These are phyloP conservation scores for Neocrepidodera transversa DNA, from an alignment of 2,888 invertebrate genomes.

Conservation along the genomic window DNA sequence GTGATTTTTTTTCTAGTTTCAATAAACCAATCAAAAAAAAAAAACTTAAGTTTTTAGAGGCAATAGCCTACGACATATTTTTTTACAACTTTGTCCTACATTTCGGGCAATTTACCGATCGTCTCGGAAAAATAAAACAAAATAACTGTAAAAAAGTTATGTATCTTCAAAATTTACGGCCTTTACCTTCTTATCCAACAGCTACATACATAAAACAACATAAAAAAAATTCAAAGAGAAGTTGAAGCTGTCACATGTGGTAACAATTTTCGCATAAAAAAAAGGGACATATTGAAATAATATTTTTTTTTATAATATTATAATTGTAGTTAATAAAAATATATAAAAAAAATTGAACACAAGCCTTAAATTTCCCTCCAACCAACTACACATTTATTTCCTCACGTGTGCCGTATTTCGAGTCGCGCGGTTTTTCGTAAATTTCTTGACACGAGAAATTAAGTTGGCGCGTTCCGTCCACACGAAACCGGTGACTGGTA, in stretches of 20 bases:
- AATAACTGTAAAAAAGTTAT: constrained; percentile 7
- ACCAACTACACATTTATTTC: background rate
- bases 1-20: no score
- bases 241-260: constrained; percentile 29
- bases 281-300: no score
- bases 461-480: background rate
- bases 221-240: no score
- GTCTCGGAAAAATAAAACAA: constrained; percentile 4
- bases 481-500: constrained; percentile 10
- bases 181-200: constrained; percentile 9
- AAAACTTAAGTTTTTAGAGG: constrained; percentile 1
- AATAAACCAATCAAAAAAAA: no score
- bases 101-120: constrained; percentile 20
- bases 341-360: no score
- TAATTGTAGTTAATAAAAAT: no score
- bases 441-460: background rate
- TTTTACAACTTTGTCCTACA: constrained; percentile 21
- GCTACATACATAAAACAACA: constrained; percentile 14
- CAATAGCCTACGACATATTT: background rate
- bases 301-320: no score
- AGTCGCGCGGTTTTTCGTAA: constrained; percentile 9
- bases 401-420: constrained; percentile 1
- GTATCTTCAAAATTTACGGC: constrained; percentile 22
- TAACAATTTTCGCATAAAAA: constrained; percentile 32
- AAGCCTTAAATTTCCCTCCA: background rate